Evolutionary conservation across 2,797 vertebrate species (phyloP).

Genomic region (Argyrosomus regius): DNA sequence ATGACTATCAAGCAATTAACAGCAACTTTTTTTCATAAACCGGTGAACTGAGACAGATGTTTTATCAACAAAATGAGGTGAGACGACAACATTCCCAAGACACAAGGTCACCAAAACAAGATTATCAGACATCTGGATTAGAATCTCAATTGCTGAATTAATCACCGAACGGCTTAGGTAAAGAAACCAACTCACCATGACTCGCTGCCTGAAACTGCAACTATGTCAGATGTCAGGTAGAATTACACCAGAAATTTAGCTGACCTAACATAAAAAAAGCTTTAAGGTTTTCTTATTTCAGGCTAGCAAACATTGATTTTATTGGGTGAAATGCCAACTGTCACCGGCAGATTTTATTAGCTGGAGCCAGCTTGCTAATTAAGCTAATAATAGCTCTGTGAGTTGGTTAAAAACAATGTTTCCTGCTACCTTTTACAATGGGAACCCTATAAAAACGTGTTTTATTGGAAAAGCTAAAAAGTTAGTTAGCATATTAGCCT

Average conservation of each 20-base stretch:
- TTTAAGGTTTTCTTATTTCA: not conserved
- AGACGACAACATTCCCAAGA: constrained; percentile 17
- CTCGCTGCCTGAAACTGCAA: not conserved
- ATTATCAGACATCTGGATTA: constrained; percentile 25
- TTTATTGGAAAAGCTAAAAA: not conserved
- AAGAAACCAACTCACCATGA: not conserved
- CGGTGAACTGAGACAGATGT: constrained; percentile 35
- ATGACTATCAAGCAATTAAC: constrained; percentile 5
- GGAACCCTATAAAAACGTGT: not conserved
- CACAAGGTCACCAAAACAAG: not conserved
- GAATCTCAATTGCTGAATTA: constrained; percentile 24
- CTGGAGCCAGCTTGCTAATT: not conserved
- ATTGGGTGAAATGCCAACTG: not conserved
- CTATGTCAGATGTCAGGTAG: too few species aligned
- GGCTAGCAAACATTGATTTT: not conserved
- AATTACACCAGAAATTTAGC: too few species aligned
- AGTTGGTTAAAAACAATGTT: not conserved
- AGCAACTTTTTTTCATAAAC: not conserved
- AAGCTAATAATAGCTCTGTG: not conserved
- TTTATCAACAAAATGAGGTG: constrained; percentile 45
- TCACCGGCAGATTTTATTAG: not conserved
- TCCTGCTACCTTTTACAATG: too few species aligned
- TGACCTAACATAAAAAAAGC: too few species aligned
- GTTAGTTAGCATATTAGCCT: not conserved
- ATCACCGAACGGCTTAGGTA: not conserved